phyloP scores from a whole-genome alignment of 2,113 vertebrate species.

The Damaliscus lunatus region DNA sequence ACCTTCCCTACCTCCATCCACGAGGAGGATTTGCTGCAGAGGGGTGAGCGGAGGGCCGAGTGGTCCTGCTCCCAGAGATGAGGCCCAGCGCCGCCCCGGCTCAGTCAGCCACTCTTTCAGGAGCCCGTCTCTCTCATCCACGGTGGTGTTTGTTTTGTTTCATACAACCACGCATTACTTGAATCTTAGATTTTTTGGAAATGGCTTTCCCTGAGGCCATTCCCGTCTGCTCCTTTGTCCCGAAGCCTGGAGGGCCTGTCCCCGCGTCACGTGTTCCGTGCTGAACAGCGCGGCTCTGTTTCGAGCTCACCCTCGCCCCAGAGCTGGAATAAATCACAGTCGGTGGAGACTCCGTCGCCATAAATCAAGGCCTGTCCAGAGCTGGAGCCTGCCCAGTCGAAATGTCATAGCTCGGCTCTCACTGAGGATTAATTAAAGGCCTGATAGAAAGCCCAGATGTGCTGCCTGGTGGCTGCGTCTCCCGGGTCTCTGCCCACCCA shows the following conservation, averaged over 20 bases:
- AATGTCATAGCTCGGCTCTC: slow-evolving; percentile 99
- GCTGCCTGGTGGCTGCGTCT: slow-evolving; percentile 84
- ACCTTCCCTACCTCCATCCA: background rate
- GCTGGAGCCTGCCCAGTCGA: slow-evolving; percentile 99
- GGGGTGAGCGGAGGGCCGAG: slow-evolving; percentile 53
- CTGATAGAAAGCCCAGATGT: slow-evolving; percentile 99
- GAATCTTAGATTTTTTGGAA: slow-evolving; percentile 46
- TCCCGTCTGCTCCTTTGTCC: slow-evolving; percentile 77
- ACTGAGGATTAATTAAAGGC: slow-evolving; percentile 99
- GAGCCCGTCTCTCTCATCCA: slow-evolving; percentile 6
- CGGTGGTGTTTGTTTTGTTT: background rate
- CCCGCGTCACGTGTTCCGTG: slow-evolving; percentile 77
- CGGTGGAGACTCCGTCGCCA: slow-evolving; percentile 95
- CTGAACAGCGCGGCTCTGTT: slow-evolving; percentile 90
- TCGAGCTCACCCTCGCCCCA: slow-evolving; percentile 83
- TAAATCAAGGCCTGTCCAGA: slow-evolving; percentile 99
- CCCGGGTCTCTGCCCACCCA: slow-evolving; percentile 87
- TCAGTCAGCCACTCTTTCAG: slow-evolving; percentile 75
- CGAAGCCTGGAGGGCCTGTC: slow-evolving; percentile 81
- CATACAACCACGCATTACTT: background rate
- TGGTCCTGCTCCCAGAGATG: slow-evolving; percentile 83
- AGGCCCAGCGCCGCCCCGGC: slow-evolving; percentile 75
- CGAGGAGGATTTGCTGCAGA: slow-evolving; percentile 19
- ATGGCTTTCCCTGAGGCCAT: slow-evolving; percentile 67
- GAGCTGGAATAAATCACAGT: slow-evolving; percentile 98